phyloP scores from a whole-genome alignment of 2,113 vertebrate genomes.

The Prunella fulvescens region DNA sequence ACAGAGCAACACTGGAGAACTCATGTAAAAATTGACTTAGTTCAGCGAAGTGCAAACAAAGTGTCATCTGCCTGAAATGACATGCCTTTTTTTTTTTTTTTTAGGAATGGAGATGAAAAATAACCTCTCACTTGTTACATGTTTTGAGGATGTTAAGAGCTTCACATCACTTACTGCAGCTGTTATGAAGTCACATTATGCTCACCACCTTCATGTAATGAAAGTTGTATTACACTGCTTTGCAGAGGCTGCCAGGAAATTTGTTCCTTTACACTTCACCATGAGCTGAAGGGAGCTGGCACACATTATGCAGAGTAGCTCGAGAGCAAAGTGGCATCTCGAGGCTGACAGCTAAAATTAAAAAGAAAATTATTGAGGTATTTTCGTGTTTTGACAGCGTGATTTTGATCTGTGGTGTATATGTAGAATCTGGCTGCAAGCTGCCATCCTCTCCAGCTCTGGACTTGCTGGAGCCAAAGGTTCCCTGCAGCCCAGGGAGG shows the following conservation, averaged over 20 bases:
- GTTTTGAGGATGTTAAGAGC: conserved; percentile 21
- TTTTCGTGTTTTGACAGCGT: not conserved
- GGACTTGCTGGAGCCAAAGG: not conserved
- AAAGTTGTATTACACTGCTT: not conserved
- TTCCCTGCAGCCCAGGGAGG: not conserved
- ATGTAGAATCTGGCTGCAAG: not conserved
- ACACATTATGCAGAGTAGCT: not conserved
- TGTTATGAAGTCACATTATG: conserved; percentile 15
- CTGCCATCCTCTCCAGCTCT: not conserved
- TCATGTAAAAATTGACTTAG: not conserved
- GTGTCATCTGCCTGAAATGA: not conserved
- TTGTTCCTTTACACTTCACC: not conserved
- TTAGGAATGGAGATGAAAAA: not conserved
- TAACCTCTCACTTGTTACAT: not conserved
- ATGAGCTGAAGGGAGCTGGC: not conserved
- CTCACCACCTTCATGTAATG: not conserved
- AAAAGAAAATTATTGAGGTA: conserved; percentile 9
- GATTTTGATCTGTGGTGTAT: not conserved
- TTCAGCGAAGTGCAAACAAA: not conserved
- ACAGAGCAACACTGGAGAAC: not conserved
- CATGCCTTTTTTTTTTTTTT: not conserved
- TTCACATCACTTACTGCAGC: not conserved
- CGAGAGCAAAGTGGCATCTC: not conserved
- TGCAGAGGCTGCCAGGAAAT: not conserved
- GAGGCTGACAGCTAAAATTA: not conserved